Evolutionary conservation across 2,797 vertebrate species (phyloP).

Genomic region (Halcyon leucocephala): DNA sequence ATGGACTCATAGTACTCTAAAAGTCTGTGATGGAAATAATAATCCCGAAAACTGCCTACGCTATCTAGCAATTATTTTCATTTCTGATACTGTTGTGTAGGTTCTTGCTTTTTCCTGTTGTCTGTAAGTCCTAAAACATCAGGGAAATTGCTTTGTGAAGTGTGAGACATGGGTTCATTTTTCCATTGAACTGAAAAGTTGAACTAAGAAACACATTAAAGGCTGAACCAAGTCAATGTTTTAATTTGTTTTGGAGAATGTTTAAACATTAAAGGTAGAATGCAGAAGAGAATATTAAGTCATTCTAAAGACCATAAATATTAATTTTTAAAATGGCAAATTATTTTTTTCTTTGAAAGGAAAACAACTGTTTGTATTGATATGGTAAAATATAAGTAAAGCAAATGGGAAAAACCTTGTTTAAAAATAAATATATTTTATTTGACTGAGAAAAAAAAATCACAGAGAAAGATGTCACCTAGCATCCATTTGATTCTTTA

Average conservation of each 20-base stretch:
- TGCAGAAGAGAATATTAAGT: background rate
- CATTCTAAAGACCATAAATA: background rate
- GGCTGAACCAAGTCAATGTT: background rate
- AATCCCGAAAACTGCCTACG: background rate
- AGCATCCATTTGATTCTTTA: background rate
- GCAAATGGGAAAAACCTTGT: background rate
- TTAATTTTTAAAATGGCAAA: background rate
- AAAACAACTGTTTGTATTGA: background rate
- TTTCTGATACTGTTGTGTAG: background rate
- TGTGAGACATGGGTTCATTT: background rate
- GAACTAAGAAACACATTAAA: slow-evolving; percentile 1
- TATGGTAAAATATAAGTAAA: background rate
- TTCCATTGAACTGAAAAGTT: background rate
- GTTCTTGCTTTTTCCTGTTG: background rate
- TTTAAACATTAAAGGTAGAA: background rate
- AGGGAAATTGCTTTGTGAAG: background rate
- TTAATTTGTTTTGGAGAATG: background rate
- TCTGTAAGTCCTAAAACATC: background rate
- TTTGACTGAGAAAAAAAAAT: background rate
- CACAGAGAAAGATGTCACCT: background rate
- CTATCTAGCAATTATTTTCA: background rate
- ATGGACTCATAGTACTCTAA: background rate
- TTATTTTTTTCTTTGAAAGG: background rate
- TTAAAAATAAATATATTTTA: background rate
- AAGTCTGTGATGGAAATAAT: background rate